phyloP scores from a whole-genome alignment of 2,888 invertebrate genomes.

The Ichneumoninae sp. region DNA sequence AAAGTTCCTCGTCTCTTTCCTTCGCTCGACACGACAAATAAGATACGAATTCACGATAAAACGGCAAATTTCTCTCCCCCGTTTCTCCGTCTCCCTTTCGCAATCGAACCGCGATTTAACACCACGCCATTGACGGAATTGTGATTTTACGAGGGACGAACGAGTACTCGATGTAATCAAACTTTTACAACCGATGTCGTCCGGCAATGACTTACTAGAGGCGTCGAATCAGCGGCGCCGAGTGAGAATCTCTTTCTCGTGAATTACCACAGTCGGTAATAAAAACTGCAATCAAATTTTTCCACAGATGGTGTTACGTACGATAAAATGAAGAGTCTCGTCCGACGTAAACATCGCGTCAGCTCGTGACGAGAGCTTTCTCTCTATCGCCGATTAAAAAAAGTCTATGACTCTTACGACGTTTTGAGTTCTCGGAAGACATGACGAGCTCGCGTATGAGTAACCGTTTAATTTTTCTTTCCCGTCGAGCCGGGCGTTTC shows the following conservation, averaged over 20 bases:
- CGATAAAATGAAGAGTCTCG: neutral
- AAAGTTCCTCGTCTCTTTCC: conserved; percentile 16
- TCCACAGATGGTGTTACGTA: no score
- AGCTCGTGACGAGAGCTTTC: neutral
- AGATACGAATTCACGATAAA: conserved; percentile 45
- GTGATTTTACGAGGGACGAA: neutral
- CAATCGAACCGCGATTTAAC: neutral
- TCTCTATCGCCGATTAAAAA: neutral
- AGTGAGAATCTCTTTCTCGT: neutral
- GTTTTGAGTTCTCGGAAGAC: conserved; percentile 7
- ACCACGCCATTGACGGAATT: neutral
- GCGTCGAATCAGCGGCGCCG: neutral
- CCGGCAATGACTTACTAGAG: neutral
- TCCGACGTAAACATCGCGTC: neutral
- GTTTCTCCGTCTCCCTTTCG: conserved; percentile 10
- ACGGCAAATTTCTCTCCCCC: conserved; percentile 12
- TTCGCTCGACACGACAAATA: conserved; percentile 29
- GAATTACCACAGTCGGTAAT: neutral
- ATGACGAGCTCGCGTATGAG: conserved; percentile 21
- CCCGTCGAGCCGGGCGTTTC: conserved; percentile 6
- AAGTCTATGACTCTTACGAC: neutral
- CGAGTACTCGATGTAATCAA: neutral
- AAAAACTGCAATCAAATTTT: neutral
- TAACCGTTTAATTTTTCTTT: neutral
- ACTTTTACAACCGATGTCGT: neutral